These are phyloP conservation scores for Polyergus mexicanus DNA, from an alignment of 1,140 invertebrate species.

Conservation along the genomic window DNA sequence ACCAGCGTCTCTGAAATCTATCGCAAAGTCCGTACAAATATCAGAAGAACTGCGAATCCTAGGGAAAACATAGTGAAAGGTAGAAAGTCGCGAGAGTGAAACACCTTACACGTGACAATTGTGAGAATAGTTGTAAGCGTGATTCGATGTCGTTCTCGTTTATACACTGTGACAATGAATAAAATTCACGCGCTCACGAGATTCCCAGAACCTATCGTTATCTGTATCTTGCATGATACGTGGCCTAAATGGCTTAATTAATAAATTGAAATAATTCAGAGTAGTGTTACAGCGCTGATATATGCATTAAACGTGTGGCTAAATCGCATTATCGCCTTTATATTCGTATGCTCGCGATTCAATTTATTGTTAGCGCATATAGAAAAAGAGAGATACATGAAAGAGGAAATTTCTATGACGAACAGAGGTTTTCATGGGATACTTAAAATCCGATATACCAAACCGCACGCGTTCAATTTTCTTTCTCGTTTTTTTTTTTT, in stretches of 20 bases:
- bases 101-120: constrained; percentile 40
- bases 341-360: constrained; percentile 3
- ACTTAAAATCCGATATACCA: constrained; percentile 29
- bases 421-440: constrained; percentile 30
- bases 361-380: neutral
- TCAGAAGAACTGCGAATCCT: constrained; percentile 9
- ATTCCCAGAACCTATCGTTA: constrained; percentile 28
- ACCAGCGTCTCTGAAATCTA: neutral
- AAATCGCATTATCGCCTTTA: constrained; percentile 28
- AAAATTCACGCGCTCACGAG: constrained; percentile 29
- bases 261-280: constrained; percentile 34
- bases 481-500: neutral
- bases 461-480: constrained; percentile 48
- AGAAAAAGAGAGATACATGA: neutral
- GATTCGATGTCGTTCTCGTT: neutral
- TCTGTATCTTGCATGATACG: neutral
- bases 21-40: neutral
- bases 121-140: constrained; percentile 18
- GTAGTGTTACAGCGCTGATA: constrained; percentile 1
- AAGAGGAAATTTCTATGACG: neutral
- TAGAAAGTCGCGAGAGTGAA: constrained; percentile 45
- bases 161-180: constrained; percentile 10
- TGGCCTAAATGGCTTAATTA: constrained; percentile 30
- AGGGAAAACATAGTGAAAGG: constrained; percentile 49
- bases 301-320: constrained; percentile 9